phyloP scores from a whole-genome alignment of 2,888 invertebrate species.

The Limnephilus rhombicus region DNA sequence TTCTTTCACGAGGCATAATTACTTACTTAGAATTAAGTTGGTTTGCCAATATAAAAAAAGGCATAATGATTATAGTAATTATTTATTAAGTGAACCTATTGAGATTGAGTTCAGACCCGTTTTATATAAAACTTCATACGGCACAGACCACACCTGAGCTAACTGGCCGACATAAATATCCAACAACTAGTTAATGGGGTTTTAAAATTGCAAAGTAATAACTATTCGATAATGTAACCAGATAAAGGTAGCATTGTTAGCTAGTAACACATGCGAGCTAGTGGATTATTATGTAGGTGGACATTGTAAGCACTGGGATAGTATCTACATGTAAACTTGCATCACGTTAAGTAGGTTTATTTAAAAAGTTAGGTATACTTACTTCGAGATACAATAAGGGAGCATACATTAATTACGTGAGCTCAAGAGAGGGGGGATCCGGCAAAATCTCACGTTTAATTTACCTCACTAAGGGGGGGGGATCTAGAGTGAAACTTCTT shows the following conservation, averaged over 20 bases:
- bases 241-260: conserved; percentile 14
- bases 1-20: background rate
- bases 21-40: background rate
- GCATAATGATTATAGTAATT: background rate
- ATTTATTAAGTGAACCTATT: background rate
- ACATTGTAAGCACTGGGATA: background rate
- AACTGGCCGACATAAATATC: conserved; percentile 14
- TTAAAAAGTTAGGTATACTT: no score
- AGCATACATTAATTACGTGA: no score
- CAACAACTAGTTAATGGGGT: conserved; percentile 13
- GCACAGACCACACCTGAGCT: conserved; percentile 34
- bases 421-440: no score
- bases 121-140: background rate
- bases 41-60: background rate
- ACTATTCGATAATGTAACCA: conserved; percentile 12
- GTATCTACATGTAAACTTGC: background rate
- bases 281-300: no score
- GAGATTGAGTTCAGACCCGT: background rate
- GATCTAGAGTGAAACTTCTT: no score
- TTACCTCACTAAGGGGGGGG: no score
- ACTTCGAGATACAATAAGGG: no score
- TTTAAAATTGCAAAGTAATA: conserved; percentile 29
- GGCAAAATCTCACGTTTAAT: no score
- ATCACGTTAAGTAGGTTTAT: background rate
- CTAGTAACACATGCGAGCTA: background rate